Evolutionary conservation across 2,797 vertebrate species (phyloP).

Genomic region (Emys orbicularis): DNA sequence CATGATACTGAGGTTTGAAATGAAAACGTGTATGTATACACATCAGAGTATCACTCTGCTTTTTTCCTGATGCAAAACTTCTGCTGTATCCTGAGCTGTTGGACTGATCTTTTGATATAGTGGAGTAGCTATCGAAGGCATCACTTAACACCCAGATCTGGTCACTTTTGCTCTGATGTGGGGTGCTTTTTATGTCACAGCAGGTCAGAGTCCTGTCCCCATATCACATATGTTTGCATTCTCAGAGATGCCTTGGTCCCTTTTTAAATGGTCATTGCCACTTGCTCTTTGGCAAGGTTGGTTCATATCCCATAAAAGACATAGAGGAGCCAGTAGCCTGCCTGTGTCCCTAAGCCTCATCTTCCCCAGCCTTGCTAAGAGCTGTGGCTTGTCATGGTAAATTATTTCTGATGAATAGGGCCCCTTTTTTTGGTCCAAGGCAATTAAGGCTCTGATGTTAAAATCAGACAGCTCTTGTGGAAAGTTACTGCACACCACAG

Average conservation of each 20-base stretch:
- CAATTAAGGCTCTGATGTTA: background rate
- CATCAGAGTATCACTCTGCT: background rate
- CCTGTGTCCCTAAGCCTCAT: background rate
- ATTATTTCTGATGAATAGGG: background rate
- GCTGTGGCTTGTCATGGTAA: background rate
- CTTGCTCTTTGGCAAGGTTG: background rate
- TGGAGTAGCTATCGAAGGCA: background rate
- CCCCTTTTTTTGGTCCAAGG: background rate
- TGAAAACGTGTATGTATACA: background rate
- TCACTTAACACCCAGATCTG: background rate
- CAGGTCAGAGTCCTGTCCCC: background rate
- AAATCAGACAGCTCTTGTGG: background rate
- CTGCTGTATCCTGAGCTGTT: background rate
- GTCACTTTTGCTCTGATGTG: accelerated
- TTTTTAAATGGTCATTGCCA: background rate
- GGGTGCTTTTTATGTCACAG: background rate
- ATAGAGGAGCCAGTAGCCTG: background rate
- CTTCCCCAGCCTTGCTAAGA: background rate
- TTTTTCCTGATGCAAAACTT: background rate
- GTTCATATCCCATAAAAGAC: background rate
- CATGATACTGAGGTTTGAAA: background rate
- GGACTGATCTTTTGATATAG: background rate
- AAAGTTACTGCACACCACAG: background rate
- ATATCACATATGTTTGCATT: background rate
- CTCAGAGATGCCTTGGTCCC: background rate